phyloP scores from a whole-genome alignment of 2,797 vertebrate species.

The Ibycter americanus region DNA sequence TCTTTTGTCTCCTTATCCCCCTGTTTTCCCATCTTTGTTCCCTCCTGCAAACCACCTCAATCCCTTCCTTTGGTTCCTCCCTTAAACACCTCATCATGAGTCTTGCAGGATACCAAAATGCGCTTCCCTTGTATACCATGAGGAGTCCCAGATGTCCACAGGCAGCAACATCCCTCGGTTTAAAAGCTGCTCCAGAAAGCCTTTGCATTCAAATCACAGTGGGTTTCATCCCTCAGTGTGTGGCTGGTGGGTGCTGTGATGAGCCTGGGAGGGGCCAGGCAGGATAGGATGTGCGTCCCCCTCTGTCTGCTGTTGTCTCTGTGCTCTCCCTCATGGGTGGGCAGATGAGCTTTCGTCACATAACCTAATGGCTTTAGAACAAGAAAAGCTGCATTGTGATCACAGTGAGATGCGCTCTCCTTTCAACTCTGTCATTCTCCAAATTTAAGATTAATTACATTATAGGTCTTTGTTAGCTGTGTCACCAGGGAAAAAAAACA shows the following conservation, averaged over 20 bases:
- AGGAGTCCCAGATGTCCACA: not conserved
- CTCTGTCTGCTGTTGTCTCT: not conserved
- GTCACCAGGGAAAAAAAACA: not conserved
- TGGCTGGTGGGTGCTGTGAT: not conserved
- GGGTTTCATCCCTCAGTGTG: not conserved
- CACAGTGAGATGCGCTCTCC: not conserved
- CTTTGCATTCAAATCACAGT: not conserved
- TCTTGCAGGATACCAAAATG: not conserved
- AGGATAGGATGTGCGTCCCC: not conserved
- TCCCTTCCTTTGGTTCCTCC: not conserved
- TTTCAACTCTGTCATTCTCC: not conserved
- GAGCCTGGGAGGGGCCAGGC: not conserved
- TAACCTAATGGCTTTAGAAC: not conserved
- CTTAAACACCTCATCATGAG: not conserved
- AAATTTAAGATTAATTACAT: not conserved
- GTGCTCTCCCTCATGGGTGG: accelerated
- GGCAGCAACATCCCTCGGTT: not conserved
- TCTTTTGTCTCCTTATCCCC: not conserved
- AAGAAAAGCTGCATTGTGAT: not conserved
- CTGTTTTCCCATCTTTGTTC: not conserved
- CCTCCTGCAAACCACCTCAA: not conserved
- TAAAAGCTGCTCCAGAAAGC: not conserved
- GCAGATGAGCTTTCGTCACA: not conserved
- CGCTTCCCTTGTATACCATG: not conserved
- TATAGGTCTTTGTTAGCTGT: not conserved